Conservation (phyloP, 2,113 vertebrate genomes). For the Silurus meridionalis region DNA sequence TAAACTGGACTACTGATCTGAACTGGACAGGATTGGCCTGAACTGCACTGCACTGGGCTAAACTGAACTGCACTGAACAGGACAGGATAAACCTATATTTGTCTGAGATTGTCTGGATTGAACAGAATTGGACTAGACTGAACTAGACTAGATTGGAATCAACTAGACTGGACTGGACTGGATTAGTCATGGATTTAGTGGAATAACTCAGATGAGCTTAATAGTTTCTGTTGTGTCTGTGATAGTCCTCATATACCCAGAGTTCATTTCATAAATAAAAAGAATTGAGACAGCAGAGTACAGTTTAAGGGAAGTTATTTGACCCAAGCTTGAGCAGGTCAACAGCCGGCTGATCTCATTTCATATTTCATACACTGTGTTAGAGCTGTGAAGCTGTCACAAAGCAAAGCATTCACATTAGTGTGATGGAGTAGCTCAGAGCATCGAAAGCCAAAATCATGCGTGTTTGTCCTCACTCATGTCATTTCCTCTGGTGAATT, state of each 20-base stretch:
- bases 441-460: background rate
- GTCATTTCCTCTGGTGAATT: constrained; percentile 20
- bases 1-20: background rate
- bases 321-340: background rate
- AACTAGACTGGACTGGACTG: background rate
- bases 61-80: background rate
- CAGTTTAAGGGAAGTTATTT: background rate
- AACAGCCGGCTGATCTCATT: background rate
- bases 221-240: background rate
- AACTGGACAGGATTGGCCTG: background rate
- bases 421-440: background rate
- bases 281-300: background rate
- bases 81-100: too few species aligned
- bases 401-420: constrained; percentile 9
- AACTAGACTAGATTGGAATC: background rate
- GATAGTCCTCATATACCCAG: background rate
- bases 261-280: background rate
- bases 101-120: background rate
- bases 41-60: background rate
- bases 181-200: too few species aligned
- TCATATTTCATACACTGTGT: background rate
- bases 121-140: background rate
- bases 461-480: constrained; percentile 1
- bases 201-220: too few species aligned
- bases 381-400: background rate